These are phyloP conservation scores for Fregata magnificens DNA, from an alignment of 2,113 vertebrate genomes.

Conservation along the genomic window DNA sequence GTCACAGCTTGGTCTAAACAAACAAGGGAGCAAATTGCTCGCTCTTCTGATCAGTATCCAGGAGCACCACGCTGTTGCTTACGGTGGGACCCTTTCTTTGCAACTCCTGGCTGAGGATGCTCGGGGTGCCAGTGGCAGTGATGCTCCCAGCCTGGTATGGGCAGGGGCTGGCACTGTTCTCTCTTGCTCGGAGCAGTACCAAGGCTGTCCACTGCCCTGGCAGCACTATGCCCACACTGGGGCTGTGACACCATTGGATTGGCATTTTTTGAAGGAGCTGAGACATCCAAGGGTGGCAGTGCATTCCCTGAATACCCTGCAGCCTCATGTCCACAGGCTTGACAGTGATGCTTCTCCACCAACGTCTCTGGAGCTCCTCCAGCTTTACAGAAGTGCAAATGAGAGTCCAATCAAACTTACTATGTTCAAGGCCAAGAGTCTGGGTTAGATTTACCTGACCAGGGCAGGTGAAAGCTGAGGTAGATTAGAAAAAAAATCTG, in stretches of 20 bases:
- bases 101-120: neutral
- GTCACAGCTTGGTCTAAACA: neutral
- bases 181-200: neutral
- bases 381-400: neutral
- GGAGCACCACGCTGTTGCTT: neutral
- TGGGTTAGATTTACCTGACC: neutral
- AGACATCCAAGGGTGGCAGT: fast-evolving
- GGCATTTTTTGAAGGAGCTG: neutral
- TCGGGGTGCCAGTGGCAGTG: neutral
- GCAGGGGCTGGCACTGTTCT: neutral
- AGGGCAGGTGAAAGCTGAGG: neutral
- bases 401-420: neutral
- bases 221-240: neutral
- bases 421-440: neutral
- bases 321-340: neutral
- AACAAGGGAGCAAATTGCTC: neutral
- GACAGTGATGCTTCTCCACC: neutral
- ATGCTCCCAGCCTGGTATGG: neutral
- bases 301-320: neutral
- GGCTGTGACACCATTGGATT: neutral
- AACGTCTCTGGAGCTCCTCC: neutral
- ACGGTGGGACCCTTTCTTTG: neutral
- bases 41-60: fast-evolving
- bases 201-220: neutral
- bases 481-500: neutral